Evolutionary conservation across 2,888 invertebrate species (phyloP).

Genomic region (Eristalis tenax): DNA sequence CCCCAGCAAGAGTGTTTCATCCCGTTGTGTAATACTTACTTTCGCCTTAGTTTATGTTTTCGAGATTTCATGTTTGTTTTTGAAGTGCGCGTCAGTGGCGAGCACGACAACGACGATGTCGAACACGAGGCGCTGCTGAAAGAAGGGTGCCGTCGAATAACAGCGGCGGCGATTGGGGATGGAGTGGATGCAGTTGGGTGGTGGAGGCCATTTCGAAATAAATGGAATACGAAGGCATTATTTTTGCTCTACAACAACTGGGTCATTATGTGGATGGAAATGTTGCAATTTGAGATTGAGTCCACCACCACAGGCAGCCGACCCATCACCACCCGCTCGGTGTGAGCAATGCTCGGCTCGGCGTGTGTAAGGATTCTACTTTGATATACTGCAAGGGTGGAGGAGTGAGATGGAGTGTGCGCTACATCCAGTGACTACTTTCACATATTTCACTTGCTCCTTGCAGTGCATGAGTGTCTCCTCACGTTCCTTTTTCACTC

Average conservation of each 20-base stretch:
- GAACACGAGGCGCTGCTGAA: not conserved
- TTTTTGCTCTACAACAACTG: conserved; percentile 67
- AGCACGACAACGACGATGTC: not conserved
- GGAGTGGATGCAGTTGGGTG: conserved; percentile 47
- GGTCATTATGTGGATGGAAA: conserved; percentile 69
- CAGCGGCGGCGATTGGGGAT: not conserved
- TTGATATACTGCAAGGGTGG: too few relatives aligned
- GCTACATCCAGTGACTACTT: conserved; percentile 39
- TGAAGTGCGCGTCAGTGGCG: conserved; percentile 37
- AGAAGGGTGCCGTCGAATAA: not conserved
- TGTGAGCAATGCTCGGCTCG: conserved; percentile 1
- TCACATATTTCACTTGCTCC: conserved; percentile 34
- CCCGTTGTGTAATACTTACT: conserved; percentile 17
- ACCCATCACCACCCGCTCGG: not conserved
- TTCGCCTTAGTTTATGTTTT: conserved; percentile 63
- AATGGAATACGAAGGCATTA: conserved; percentile 69
- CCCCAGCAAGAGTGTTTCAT: conserved; percentile 29
- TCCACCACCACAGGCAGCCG: conserved; percentile 43
- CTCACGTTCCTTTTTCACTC: not conserved
- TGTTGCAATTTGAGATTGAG: conserved; percentile 69
- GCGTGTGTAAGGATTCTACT: not conserved
- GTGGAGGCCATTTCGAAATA: conserved; percentile 56
- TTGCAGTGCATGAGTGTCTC: not conserved
- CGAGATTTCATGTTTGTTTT: conserved; percentile 67
- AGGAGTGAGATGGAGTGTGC: too few relatives aligned